phyloP scores from a whole-genome alignment of 2,797 vertebrate genomes.

The Myiotriccus ornatus region DNA sequence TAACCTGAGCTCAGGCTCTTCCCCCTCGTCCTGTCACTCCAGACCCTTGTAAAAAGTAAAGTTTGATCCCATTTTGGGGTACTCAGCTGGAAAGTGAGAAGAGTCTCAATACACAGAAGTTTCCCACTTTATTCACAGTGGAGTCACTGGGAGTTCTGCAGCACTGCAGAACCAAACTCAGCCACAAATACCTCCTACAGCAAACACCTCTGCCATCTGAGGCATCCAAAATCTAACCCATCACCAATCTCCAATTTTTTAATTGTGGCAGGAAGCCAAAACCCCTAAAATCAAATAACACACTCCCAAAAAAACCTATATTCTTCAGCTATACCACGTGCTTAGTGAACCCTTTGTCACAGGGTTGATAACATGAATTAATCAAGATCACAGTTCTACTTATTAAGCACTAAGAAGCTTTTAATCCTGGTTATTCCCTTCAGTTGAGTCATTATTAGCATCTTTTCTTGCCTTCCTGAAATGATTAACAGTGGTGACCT shows the following conservation, averaged over 20 bases:
- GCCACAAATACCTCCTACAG: not conserved
- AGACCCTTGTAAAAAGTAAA: not conserved
- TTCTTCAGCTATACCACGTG: not conserved
- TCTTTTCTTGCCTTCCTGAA: constrained; percentile 14
- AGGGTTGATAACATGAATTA: not conserved
- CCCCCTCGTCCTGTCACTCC: not conserved
- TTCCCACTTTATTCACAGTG: not conserved
- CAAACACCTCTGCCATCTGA: not conserved
- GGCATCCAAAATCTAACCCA: not conserved
- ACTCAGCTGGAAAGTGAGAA: not conserved
- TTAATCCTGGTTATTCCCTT: constrained; percentile 14
- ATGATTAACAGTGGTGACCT: constrained; percentile 47
- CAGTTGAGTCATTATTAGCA: constrained; percentile 25
- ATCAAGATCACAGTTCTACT: not conserved
- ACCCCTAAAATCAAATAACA: not conserved
- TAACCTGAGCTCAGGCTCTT: not conserved
- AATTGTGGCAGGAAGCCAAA: not conserved
- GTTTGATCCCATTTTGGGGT: not conserved
- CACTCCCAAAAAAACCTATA: fast-evolving
- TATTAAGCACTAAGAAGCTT: not conserved
- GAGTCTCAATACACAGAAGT: not conserved
- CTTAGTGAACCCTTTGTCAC: not conserved
- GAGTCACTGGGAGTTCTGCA: not conserved
- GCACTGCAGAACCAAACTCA: not conserved
- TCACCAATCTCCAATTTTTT: fast-evolving